Base-by-base conservation (phyloP, 1,140 invertebrate species). In the Leptinotarsa texana region DNA sequence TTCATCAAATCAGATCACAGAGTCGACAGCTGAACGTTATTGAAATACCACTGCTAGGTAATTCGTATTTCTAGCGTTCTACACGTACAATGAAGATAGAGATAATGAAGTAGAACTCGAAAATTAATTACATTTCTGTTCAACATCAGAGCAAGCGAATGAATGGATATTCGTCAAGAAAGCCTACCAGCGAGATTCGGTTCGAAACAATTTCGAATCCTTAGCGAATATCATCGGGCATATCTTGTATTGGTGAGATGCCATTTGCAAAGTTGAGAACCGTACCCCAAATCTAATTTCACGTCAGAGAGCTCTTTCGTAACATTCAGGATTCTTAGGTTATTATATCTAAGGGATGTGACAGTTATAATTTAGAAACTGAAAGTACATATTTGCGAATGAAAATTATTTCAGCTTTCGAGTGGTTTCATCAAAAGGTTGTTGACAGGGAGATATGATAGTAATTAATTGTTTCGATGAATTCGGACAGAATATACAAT, bases 101-200 rank as follows among this genome's bases (percentile, higher is more conserved):
- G 51, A 57, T 57, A 57, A 57, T 57, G 51, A 6, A 57, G 6
- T 57, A 57, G 51, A 57, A 57, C 15, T 57, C 6, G 51, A 15
- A 57, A 57, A 57, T 57, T 57, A 57, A 57, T 57, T 57, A 57
- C 51, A 57, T 57, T 57, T 57, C 15, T 57, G 51, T 18, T 57
- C 51, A 18, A 57, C 51, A 17, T 57, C 51, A 18, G 15, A 18
- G 15, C 6, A 5, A 17, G 51, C 51, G 51, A 57, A 57, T 57
- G 51, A 57, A 57, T 57, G n/a, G n/a, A 57, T 57, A 57, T 57
- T 57, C n/a, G 51, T 57, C 51, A 18, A 57, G 51, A 18, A 57
- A 57, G 51, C 51, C 51, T 57, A 57, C n/a, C 51, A 17, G n/a
- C 13, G 17, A 57, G 5, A 57, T 57, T 57, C 15, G 13, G 51